These are phyloP conservation scores for Tipula vernalis DNA, from an alignment of 2,888 invertebrate genomes.

Conservation along the genomic window DNA sequence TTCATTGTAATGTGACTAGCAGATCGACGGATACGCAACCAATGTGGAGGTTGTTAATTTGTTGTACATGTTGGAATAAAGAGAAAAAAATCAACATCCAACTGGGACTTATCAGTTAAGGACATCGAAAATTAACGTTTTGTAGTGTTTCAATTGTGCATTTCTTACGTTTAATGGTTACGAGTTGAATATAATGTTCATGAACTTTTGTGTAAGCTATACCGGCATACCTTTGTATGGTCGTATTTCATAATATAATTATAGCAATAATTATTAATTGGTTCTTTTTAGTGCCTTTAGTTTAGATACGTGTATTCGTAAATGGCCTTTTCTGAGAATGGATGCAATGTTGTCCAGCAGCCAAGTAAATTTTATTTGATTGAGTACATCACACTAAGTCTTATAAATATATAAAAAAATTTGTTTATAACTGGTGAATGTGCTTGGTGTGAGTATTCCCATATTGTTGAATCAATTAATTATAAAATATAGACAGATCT, in stretches of 20 bases:
- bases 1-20: not conserved
- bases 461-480: no score
- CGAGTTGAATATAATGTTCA: not conserved
- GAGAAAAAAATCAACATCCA: not conserved
- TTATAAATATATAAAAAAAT: no score
- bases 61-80: not conserved
- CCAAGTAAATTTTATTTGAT: no score
- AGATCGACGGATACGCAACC: not conserved
- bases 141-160: not conserved
- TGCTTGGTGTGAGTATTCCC: no score
- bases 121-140: not conserved
- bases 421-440: no score
- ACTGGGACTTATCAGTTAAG: not conserved
- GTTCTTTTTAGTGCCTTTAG: not conserved
- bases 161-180: not conserved
- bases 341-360: not conserved
- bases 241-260: not conserved
- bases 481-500: no score
- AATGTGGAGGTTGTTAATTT: not conserved
- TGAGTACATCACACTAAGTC: no score
- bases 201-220: not conserved
- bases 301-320: not conserved
- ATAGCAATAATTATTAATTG: not conserved
- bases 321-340: not conserved
- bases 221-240: not conserved